Conservation (phyloP, 2,797 vertebrate species). For the Pseudopleuronectes americanus region DNA sequence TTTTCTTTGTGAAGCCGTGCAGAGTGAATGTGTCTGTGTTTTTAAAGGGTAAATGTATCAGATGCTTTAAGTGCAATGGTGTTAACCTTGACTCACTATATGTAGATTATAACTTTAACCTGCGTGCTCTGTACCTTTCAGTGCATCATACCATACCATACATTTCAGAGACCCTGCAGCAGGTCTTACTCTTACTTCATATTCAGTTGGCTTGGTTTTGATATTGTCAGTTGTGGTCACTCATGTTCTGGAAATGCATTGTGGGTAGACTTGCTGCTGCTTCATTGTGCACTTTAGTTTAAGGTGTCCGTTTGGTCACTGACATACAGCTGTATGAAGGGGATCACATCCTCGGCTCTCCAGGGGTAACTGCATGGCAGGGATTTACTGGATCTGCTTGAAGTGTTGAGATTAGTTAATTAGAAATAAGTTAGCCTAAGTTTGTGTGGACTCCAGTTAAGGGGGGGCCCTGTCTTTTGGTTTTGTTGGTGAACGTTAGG, state of each 20-base stretch:
- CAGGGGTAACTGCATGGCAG: too few species aligned
- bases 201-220: not conserved
- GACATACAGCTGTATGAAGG: too few species aligned
- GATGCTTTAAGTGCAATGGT: conserved; percentile 15
- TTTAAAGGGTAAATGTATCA: conserved; percentile 33
- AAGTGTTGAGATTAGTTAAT: too few species aligned
- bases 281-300: too few species aligned
- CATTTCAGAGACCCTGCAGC: conserved; percentile 3
- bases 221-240: not conserved
- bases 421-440: too few species aligned
- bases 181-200: not conserved
- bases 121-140: conserved; percentile 4
- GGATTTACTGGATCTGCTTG: too few species aligned
- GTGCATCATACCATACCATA: not conserved
- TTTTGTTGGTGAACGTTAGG: too few species aligned
- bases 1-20: conserved; percentile 33
- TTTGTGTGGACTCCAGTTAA: too few species aligned
- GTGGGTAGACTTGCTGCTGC: too few species aligned
- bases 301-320: too few species aligned
- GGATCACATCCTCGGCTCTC: too few species aligned
- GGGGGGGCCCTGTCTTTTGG: too few species aligned
- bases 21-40: conserved; percentile 32
- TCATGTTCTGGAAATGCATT: not conserved
- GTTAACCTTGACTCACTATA: conserved; percentile 17
- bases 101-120: conserved; percentile 26